Evolutionary conservation across 2,888 invertebrate genomes (phyloP), one percentile per base, ranked within the genome.

Genomic region (Rhagonycha lutea): DNA sequence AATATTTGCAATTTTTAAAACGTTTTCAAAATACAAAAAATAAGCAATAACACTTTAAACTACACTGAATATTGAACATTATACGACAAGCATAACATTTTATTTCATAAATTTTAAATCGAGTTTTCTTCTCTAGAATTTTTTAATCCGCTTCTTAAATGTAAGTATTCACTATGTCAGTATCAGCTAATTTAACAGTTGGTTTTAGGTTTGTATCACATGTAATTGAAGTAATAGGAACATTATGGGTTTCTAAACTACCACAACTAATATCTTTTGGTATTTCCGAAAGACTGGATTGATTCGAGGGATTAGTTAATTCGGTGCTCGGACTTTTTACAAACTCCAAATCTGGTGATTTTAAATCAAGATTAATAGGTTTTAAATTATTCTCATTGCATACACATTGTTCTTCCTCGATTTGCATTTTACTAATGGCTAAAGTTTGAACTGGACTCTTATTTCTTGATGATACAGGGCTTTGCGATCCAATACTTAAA

Each of bases 321-420:
- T 86, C 86, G 5, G 86, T 86, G 72, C 86, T 86, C 11, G 86
- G 86, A 72, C 86, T 86, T 72, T 85, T 86, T 32, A 82, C 73
- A 61, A 78, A 79, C 47, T 84, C 84, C 14, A 79, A 82, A 71
- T 86, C 85, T 5, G 85, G 85, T 4, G 85, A 85, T 77, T 81
- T 84, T 10, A 74, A 7, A 14, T 77, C 78, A 32, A 32, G 32
- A 32, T 32, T 32, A 32, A 32, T 32, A 14, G 32, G 47, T 28
- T 76, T 62, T 14, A 65, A 29, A 67, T 73, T 68, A 23, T 61
- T 32, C 11, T 60, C 47, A 18, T 11, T 18, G 24, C 60, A n/a
- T 60, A 62, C 10, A 14, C 18, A 61, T 11, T 18, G 32, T 32
- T 69, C 72, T 10, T 78, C 78, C 2, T 72, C 68, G 18, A 47